Evolutionary conservation across 2,113 vertebrate species (phyloP).

Genomic region (Burhinus oedicnemus): DNA sequence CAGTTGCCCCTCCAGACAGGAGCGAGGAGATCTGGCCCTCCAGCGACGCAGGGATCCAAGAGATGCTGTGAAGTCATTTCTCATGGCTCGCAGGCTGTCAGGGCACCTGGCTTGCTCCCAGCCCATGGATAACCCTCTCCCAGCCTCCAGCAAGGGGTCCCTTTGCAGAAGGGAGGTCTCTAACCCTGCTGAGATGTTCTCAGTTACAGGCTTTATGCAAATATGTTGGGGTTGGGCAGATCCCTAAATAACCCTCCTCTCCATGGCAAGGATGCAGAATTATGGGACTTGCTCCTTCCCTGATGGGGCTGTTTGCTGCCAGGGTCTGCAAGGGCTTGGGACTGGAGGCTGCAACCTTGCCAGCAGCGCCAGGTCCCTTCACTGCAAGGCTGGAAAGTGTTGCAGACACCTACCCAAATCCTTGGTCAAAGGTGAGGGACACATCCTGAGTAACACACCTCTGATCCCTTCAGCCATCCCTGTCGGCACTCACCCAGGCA

Average conservation of each 20-base stretch:
- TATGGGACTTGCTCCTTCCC: not conserved
- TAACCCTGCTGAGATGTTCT: not conserved
- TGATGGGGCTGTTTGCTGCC: accelerated
- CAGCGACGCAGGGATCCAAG: not conserved
- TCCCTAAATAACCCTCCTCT: not conserved
- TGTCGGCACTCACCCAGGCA: not conserved
- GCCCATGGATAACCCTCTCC: not conserved
- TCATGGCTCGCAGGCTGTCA: not conserved
- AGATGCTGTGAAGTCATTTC: not conserved
- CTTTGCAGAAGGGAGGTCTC: not conserved
- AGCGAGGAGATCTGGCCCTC: not conserved
- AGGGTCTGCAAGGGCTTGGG: accelerated
- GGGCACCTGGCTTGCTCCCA: accelerated
- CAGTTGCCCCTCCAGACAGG: not conserved
- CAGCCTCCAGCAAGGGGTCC: not conserved
- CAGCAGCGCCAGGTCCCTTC: not conserved
- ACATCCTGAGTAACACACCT: accelerated
- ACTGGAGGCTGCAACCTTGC: not conserved
- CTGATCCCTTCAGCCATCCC: not conserved
- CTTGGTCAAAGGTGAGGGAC: not conserved
- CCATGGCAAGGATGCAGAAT: not conserved
- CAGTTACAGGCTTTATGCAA: not conserved
- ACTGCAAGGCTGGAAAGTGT: not conserved
- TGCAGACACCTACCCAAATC: not conserved
- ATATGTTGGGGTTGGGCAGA: not conserved